Evolutionary conservation across 2,113 vertebrate genomes (phyloP).

Genomic region (Delphinapterus leucas): DNA sequence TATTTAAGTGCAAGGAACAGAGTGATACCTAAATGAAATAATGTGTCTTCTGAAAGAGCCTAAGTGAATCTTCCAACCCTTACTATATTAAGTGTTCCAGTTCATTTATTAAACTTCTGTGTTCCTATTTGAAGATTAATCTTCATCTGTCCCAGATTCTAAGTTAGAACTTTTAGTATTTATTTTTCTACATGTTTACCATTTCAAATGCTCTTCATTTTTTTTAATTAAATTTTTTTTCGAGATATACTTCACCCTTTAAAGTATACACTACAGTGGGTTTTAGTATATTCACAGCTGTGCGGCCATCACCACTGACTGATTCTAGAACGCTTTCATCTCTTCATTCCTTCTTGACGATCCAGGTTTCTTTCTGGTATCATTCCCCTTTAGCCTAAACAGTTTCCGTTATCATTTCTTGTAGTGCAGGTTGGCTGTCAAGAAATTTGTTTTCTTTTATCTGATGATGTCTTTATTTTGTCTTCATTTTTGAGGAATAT

Average conservation of each 20-base stretch:
- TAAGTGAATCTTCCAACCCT: neutral
- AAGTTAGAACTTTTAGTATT: neutral
- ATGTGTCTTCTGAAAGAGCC: neutral
- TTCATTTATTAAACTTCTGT: neutral
- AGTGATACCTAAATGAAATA: neutral
- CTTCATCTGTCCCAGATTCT: neutral
- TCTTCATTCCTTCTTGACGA: neutral
- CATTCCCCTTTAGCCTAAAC: neutral
- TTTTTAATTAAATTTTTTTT: neutral
- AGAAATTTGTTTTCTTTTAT: neutral
- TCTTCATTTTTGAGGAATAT: neutral
- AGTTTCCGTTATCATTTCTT: neutral
- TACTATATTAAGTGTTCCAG: neutral
- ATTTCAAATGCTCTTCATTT: neutral
- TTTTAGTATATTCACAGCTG: neutral
- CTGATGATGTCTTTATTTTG: neutral
- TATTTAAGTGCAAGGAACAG: neutral
- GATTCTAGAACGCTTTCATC: neutral
- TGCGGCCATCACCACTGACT: no score
- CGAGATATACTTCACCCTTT: neutral
- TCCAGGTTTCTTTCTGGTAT: neutral
- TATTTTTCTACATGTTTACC: neutral
- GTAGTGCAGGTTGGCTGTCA: neutral
- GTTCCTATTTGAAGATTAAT: neutral
- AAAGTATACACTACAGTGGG: neutral